These are phyloP conservation scores for Drosophila ironensis DNA, from an alignment of 1,140 invertebrate species.

Conservation along the genomic window DNA sequence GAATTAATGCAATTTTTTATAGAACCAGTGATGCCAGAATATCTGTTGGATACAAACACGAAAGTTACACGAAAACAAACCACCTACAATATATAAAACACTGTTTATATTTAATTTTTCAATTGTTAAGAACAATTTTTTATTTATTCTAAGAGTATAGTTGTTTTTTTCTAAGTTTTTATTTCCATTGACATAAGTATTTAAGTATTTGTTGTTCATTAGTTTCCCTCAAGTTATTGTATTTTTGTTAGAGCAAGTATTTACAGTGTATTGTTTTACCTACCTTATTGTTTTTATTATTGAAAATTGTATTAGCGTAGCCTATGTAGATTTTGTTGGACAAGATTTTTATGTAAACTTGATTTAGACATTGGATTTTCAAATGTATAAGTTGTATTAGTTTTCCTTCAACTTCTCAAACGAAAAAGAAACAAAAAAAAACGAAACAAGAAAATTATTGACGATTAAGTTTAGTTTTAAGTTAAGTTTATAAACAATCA, in stretches of 20 bases:
- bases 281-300: constrained; percentile 45
- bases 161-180: constrained; percentile 2
- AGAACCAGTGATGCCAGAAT: constrained; percentile 14
- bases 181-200: not conserved
- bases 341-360: constrained; percentile 39
- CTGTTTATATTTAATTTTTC: not conserved
- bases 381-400: constrained; percentile 38
- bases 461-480: constrained; percentile 27
- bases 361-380: constrained; percentile 29
- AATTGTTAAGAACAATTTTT: no score
- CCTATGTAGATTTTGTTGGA: constrained; percentile 30
- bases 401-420: constrained; percentile 46
- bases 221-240: constrained; percentile 16
- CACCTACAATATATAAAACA: not conserved
- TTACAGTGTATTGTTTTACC: constrained; percentile 40
- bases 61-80: constrained; percentile 6
- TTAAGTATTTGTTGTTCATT: constrained; percentile 19
- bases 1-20: constrained; percentile 14
- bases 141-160: constrained; percentile 4
- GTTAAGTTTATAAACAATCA: constrained; percentile 28
- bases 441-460: constrained; percentile 1
- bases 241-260: constrained; percentile 38
- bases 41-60: constrained; percentile 12
- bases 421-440: not conserved
- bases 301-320: constrained; percentile 51